Base-by-base conservation (phyloP, 2,113 vertebrate species). In the Charadrius vociferus region DNA sequence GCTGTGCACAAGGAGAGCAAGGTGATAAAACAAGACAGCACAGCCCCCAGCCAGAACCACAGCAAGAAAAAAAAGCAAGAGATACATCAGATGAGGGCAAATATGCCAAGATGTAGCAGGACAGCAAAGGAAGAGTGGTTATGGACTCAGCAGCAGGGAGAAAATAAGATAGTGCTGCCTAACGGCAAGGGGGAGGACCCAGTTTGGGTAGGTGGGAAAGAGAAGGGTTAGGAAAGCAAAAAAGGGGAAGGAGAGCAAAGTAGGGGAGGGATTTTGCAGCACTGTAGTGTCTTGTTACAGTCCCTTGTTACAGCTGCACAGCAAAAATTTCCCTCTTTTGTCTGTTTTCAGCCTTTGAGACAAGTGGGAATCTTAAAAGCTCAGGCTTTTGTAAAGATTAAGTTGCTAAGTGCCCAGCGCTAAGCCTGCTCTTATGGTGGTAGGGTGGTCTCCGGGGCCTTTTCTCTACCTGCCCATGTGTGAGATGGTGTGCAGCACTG, bases 301-400 rank as follows among this genome's bases (percentile, higher is more conserved):
- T 36, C 37, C 19, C n/a, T n/a, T n/a, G n/a, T n/a, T n/a, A n/a
- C 36, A 70, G 3, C 2, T 56, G 17, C 23, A 61, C 0, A 2
- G 27, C 12, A 66, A 52, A 65, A 34, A 9, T 10, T 68, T 37
- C 14, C 27, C 4, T 79, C 4, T 0, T 50, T 82, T 79, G 34
- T 65, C 21, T 82, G 8, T 71, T 80, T 67, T 67, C 41, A 87
- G 47, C n/a, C 11, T 67, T 86, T 49, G 26, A 73, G 34, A 56
- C 10, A 55, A 75, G 20, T 36, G 37, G 8, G 39, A 78, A 22
- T 43, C 14, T 26, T 81, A 55, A 90, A 94, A 78, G 18, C 50
- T 58, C 7, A 3, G 32, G 8, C 5, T 72, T 90, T 67, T 43
- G 15, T 79, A n/a, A 70, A 79, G 27, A 75, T 67, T 23, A 83